phyloP scores from a whole-genome alignment of 2,888 invertebrate species.

The Xanthorhoe spadicearia region DNA sequence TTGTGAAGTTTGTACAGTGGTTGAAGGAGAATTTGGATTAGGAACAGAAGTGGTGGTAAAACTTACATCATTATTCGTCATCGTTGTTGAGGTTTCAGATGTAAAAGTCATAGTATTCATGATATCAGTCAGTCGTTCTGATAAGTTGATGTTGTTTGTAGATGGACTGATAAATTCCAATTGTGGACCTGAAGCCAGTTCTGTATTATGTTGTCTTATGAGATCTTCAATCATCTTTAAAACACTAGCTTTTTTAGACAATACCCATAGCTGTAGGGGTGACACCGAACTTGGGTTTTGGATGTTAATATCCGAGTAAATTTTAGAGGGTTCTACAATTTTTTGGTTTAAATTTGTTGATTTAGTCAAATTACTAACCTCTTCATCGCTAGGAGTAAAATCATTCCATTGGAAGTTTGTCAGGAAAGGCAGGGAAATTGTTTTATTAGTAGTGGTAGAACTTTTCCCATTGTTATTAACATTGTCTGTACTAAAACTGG shows the following conservation, averaged over 20 bases:
- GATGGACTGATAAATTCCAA: slow-evolving; percentile 63
- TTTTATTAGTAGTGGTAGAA: slow-evolving; percentile 55
- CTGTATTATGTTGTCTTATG: slow-evolving; percentile 74
- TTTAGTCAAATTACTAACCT: slow-evolving; percentile 43
- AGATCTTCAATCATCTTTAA: slow-evolving; percentile 81
- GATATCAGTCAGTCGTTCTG: slow-evolving; percentile 70
- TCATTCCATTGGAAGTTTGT: slow-evolving; percentile 66
- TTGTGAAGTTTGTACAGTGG: slow-evolving; percentile 45
- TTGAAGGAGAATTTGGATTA: slow-evolving; percentile 49
- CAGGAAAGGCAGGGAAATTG: slow-evolving; percentile 65
- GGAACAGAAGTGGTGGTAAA: slow-evolving; percentile 48
- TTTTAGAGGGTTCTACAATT: slow-evolving; percentile 44
- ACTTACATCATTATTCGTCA: slow-evolving; percentile 48
- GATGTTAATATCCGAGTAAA: slow-evolving; percentile 52
- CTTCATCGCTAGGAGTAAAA: slow-evolving; percentile 51
- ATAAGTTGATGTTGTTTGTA: slow-evolving; percentile 60
- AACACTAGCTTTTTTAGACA: slow-evolving; percentile 80
- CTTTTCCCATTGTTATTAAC: slow-evolving; percentile 48
- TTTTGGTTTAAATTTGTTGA: slow-evolving; percentile 46
- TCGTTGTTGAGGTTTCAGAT: slow-evolving; percentile 55
- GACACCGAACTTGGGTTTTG: slow-evolving; percentile 67
- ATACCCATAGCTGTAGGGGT: slow-evolving; percentile 72
- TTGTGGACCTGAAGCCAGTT: slow-evolving; percentile 68
- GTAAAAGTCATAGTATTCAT: slow-evolving; percentile 70
- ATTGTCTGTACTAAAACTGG: slow-evolving; percentile 50